Base-by-base conservation (phyloP, 2,113 vertebrate genomes). In the Ceyx margarethae region DNA sequence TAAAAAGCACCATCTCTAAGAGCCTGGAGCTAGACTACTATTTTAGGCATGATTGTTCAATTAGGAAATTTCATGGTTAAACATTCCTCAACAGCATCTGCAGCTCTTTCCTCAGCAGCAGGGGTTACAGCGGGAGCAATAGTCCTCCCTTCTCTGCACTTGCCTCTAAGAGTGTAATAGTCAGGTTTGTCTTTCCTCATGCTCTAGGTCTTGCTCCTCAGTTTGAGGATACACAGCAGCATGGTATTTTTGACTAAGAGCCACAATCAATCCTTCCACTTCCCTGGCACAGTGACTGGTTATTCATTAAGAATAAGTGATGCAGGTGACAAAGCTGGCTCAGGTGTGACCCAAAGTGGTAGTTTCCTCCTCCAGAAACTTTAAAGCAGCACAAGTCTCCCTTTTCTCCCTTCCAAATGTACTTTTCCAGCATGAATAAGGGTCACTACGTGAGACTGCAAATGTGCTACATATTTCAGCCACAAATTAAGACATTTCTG, bases 281-380 rank as follows among this genome's bases (percentile, higher is more conserved):
- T 81, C 60, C 46, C 42, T n/a, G 45, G 69, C 81, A 82, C 58
- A 87, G 46, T 6, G 46, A 18, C 50, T 79, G 26, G 28, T 56
- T 56, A 46, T 77, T 95, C 51, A 66, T 87, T 82, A 94, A 77
- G 85, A 87, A 66, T 28, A 89, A 95, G 82, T 22, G 28, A 25
- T 3, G 25, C 50, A 53, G 46, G 78, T 67, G 71, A 45, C 81
- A 91, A 54, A 92, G 26, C 35, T 51, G n/a, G 58, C 81, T 48
- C 64, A 40, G 48, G n/a, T 33, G 42, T 46, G 37, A 89, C 79
- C 51, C 58, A 77, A 6, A 1, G 1, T 13, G 11, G 40, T 7
- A 35, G 26, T 60, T 51, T 77, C 48, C 43, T 89, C 72, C 60
- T 56, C 23, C 46, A 77, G 78, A 76, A 91, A 31, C 50, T 64